Evolutionary conservation across 2,797 vertebrate species (phyloP), one percentile per base, ranked within the genome.

Genomic region (Molossus molossus): DNA sequence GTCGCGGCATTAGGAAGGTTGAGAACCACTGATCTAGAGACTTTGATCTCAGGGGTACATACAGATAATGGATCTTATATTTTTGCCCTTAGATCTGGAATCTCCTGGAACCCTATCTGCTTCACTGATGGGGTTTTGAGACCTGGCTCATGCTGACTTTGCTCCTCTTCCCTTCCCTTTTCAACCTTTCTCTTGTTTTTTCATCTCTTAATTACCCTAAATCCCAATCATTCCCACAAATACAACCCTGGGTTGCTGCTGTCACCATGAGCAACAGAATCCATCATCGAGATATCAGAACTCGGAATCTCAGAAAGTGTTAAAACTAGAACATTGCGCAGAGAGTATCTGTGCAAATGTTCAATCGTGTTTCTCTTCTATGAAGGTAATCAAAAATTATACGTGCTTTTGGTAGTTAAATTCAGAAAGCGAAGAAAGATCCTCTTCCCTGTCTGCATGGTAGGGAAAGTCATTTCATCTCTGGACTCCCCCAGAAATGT

Each of bases 331-430:
- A 94, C 94, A 55, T 76, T 58, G 27, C 12, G 79, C 33, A 23
- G 25, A 60, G 40, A 75, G 15, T 4, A 37, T 75, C n/a, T 91
- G 79, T 69, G n/a, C 23, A 94, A 65, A 73, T 9, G 48, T 40
- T 55, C 9, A 58, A 62, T 12, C 17, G 40, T 37, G 1, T n/a
- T 40, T 86, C 40, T 64, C 13, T 89, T 67, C 50, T 87, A 84
- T 87, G 77, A 95, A 79, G 50, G 85, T 45, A 73, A 86, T 67
- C 13, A 91, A 93, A 87, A 91, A 29, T 77, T 84, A 69, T 20
- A 65, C 8, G 17, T 73, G 62, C 1, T 48, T 76, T 72, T 80
- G 25, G 53, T 53, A 83, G 27, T 57, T 70, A 94, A 94, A 90
- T 72, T 85, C 29, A 29, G 73, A 95, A 73, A 73, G 40, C 48